A percentile compares a stretch with the other conserved stretches of the same genome.
Conservation (phyloP, 2,113 vertebrate genomes). For the Guaruba guarouba region DNA sequence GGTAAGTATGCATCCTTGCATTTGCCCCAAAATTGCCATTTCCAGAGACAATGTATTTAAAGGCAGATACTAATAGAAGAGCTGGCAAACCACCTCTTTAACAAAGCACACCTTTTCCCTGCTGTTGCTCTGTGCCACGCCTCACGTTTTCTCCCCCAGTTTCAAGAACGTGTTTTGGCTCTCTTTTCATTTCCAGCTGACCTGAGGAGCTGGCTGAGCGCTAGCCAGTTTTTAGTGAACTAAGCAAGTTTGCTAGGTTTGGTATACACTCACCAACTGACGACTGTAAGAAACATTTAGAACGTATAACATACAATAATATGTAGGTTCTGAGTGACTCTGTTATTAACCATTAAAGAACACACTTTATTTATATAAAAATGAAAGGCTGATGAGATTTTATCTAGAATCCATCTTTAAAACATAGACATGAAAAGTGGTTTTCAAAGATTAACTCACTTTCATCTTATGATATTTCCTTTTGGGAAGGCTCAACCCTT, state of each 20-base stretch:
- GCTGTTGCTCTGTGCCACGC: neutral
- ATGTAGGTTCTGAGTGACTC: neutral
- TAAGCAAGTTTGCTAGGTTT: neutral
- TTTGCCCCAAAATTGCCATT: neutral
- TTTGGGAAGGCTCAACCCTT: neutral
- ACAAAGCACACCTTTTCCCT: neutral
- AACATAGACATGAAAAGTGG: neutral
- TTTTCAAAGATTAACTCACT: slow-evolving; percentile 2
- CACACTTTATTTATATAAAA: neutral
- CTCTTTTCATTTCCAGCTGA: neutral
- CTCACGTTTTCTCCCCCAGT: neutral
- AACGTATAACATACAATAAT: neutral
- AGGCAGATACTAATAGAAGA: neutral
- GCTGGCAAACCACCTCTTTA: neutral
- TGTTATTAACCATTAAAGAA: neutral
- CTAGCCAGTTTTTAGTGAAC: neutral
- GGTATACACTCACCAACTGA: neutral
- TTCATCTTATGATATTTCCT: slow-evolving; percentile 29
- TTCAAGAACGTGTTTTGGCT: neutral
- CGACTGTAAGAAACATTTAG: neutral
- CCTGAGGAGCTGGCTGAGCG: neutral
- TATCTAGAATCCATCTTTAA: neutral
- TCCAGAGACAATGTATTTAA: neutral
- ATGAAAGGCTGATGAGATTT: neutral
- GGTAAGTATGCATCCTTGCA: neutral